Evolutionary conservation across 35 echinoderm and acorn worm species (phyloP).

Genomic region (Apostichopus parvimensis): DNA sequence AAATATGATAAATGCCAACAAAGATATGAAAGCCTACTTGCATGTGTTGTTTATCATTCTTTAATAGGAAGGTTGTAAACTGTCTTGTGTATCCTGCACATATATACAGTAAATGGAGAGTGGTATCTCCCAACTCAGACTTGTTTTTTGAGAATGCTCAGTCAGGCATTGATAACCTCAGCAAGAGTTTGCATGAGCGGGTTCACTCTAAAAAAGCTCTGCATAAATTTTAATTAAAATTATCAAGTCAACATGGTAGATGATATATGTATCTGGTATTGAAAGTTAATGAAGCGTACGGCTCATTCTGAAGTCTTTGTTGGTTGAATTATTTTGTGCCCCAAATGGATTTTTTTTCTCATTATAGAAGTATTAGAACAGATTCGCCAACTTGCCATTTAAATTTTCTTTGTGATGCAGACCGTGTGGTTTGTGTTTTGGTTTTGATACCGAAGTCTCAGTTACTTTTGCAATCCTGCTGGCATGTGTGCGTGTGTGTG

Average conservation of each 20-base stretch:
- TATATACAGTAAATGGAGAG: no score
- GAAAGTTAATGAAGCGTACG: background rate
- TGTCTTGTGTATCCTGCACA: no score
- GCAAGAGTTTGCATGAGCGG: no score
- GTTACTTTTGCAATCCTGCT: background rate
- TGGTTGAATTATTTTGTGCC: background rate
- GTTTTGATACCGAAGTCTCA: background rate
- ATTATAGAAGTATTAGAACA: background rate
- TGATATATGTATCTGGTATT: background rate
- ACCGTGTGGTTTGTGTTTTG: background rate
- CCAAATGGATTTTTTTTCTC: background rate
- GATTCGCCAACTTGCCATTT: background rate
- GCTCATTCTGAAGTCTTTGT: background rate
- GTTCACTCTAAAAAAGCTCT: background rate
- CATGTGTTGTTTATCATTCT: no score
- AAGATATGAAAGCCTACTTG: no score
- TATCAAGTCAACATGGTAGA: background rate
- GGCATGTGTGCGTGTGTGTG: background rate
- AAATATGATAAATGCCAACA: no score
- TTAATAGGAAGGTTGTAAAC: no score
- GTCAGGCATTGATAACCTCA: no score
- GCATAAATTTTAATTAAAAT: background rate
- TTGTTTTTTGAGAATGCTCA: no score
- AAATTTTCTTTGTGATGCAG: background rate
- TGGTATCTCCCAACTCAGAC: no score